Conservation (phyloP, 2,113 vertebrate species). For the Gracilinanus agilis region DNA sequence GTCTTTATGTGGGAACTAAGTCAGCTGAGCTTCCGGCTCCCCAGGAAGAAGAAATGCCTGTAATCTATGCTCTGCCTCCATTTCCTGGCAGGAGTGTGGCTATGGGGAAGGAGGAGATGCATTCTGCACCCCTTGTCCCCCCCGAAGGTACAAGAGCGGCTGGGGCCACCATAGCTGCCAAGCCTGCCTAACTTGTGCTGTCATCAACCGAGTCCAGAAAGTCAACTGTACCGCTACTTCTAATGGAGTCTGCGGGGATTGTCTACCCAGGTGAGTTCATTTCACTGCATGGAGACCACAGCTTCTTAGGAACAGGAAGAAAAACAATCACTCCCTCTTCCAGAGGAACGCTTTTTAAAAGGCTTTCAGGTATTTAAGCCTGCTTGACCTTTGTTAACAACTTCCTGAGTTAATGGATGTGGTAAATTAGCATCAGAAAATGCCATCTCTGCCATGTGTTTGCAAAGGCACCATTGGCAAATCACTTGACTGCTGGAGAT, state of each 20-base stretch:
- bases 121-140: conserved; percentile 82
- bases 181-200: conserved; percentile 86
- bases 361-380: background rate
- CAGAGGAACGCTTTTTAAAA: background rate
- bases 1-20: rapidly evolving
- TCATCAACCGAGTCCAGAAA: conserved; percentile 87
- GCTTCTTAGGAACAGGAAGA: background rate
- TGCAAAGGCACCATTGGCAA: background rate
- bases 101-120: conserved; percentile 84
- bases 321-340: background rate
- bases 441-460: background rate
- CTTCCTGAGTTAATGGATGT: background rate
- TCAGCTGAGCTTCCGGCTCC: background rate
- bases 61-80: rapidly evolving
- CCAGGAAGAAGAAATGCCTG: rapidly evolving
- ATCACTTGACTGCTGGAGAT: background rate
- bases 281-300: background rate
- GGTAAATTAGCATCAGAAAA: too few relatives aligned
- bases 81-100: conserved; percentile 87
- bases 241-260: conserved; percentile 87
- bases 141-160: conserved; percentile 87
- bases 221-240: conserved; percentile 83
- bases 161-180: conserved; percentile 88
- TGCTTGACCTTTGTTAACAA: background rate
- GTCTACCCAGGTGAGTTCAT: conserved; percentile 85